These are phyloP conservation scores for Gouania willdenowi DNA, from an alignment of 2,797 vertebrate species.

Conservation along the genomic window DNA sequence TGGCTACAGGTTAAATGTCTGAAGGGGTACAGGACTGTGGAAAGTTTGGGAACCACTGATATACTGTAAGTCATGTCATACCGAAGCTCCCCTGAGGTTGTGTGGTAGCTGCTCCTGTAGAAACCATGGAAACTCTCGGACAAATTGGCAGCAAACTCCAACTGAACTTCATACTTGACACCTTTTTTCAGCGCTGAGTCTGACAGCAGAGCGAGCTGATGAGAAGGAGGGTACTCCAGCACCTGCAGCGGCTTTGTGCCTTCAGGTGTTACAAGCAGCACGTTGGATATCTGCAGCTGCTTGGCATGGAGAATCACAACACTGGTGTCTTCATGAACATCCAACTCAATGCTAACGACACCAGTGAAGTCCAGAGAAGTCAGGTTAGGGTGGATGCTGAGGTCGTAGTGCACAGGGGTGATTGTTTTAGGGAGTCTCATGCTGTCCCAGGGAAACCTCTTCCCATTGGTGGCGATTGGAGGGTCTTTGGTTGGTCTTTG, in stretches of 20 bases:
- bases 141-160: constrained; percentile 80
- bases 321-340: constrained; percentile 66
- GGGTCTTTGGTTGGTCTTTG: constrained; percentile 11
- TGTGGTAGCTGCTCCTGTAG: constrained; percentile 88
- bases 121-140: constrained; percentile 86
- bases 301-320: constrained; percentile 81
- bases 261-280: constrained; percentile 53
- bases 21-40: no score
- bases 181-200: constrained; percentile 66
- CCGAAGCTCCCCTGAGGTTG: constrained; percentile 79
- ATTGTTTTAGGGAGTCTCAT: constrained; percentile 80
- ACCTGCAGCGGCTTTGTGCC: constrained; percentile 52
- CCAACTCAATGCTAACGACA: constrained; percentile 71
- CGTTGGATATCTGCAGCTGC: constrained; percentile 67
- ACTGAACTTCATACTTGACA: constrained; percentile 68
- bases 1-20: no score
- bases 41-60: no score
- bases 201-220: constrained; percentile 81
- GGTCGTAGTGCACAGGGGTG: constrained; percentile 79
- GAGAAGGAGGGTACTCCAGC: constrained; percentile 72
- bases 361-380: constrained; percentile 80
- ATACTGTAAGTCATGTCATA: no score
- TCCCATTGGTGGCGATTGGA: constrained; percentile 58
- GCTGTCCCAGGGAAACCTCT: constrained; percentile 81
- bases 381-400: constrained; percentile 87